Evolutionary conservation across 2,797 vertebrate species (phyloP).

Genomic region (Xiphorhynchus erythropygius): DNA sequence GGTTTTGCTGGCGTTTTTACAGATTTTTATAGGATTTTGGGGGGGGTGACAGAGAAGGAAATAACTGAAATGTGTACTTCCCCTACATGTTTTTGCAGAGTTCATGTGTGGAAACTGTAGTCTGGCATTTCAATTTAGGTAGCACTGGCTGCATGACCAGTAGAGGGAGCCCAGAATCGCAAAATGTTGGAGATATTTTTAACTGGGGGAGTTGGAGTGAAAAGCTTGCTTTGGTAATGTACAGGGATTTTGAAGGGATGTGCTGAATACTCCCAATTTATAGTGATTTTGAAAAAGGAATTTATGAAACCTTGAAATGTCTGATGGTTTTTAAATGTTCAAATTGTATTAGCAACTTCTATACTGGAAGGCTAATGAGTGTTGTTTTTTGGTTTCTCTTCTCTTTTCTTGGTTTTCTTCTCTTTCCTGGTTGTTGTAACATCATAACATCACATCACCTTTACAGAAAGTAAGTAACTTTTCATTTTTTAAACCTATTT

Average conservation of each 20-base stretch:
- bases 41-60: background rate
- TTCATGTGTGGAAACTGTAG: background rate
- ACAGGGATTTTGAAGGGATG: background rate
- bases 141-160: background rate
- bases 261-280: background rate
- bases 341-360: background rate
- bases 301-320: background rate
- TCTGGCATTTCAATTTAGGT: background rate
- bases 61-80: background rate
- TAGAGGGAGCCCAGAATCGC: constrained; percentile 63
- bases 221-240: background rate
- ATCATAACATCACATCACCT: constrained; percentile 23
- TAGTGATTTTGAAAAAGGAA: background rate
- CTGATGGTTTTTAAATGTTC: background rate
- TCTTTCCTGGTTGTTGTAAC: constrained; percentile 44
- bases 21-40: background rate
- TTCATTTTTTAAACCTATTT: background rate
- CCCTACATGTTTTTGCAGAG: background rate
- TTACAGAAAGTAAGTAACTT: constrained; percentile 80
- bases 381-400: background rate
- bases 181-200: constrained; percentile 2
- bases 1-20: background rate
- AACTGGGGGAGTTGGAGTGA: background rate
- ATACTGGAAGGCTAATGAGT: constrained; percentile 56
- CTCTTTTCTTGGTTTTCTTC: constrained; percentile 4